phyloP scores from a whole-genome alignment of 2,113 vertebrate genomes.

The Prunella fulvescens region DNA sequence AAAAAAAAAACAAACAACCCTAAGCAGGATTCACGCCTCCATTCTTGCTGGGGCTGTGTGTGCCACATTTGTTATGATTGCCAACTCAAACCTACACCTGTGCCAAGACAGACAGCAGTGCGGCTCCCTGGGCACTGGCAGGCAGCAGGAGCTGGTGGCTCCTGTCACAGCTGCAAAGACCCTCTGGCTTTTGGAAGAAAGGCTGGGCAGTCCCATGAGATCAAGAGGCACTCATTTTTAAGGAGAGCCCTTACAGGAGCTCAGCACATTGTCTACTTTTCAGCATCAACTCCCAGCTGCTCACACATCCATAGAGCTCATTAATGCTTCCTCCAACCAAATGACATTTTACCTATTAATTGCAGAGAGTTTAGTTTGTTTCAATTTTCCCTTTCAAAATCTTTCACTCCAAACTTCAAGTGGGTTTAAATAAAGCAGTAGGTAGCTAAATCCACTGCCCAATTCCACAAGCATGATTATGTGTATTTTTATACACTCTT shows the following conservation, averaged over 20 bases:
- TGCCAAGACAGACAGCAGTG: background rate
- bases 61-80: background rate
- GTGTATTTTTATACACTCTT: conserved; percentile 1
- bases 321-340: background rate
- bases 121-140: background rate
- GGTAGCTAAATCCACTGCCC: background rate
- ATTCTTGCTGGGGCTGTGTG: rapidly evolving
- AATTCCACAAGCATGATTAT: background rate
- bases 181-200: background rate
- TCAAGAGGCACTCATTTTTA: background rate
- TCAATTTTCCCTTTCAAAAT: background rate
- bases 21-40: background rate
- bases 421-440: conserved; percentile 8
- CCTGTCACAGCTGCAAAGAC: background rate
- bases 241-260: background rate
- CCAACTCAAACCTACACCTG: background rate
- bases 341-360: background rate
- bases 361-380: background rate
- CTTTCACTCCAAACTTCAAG: background rate
- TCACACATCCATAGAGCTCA: background rate
- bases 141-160: background rate
- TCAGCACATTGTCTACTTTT: background rate
- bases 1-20: background rate
- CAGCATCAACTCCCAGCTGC: background rate
- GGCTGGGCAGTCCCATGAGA: background rate